phyloP scores from a whole-genome alignment of 2,113 vertebrate genomes.

The Pitta sordida region DNA sequence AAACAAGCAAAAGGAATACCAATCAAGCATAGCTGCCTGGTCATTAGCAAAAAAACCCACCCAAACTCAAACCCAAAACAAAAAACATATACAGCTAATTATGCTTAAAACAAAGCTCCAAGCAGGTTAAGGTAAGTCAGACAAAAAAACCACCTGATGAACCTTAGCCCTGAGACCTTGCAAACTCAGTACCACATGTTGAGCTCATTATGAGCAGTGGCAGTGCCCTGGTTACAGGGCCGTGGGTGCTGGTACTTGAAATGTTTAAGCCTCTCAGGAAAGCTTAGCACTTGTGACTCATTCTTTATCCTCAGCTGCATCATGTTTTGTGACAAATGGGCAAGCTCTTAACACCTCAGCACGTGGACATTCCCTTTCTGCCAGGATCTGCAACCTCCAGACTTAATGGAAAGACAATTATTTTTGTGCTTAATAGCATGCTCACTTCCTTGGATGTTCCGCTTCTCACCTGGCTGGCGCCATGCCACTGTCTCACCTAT shows the following conservation, averaged over 20 bases:
- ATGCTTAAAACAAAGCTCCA: neutral
- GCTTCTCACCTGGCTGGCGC: neutral
- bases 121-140: neutral
- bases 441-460: neutral
- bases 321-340: neutral
- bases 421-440: too few relatives aligned
- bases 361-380: accelerated
- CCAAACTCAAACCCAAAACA: too few relatives aligned
- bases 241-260: neutral
- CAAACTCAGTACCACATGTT: neutral
- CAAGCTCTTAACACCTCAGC: neutral
- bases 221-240: neutral
- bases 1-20: neutral
- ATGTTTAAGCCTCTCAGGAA: neutral
- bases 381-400: neutral
- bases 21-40: neutral
- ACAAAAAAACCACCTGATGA: neutral
- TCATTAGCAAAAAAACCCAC: neutral
- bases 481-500: neutral
- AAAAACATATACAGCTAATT: neutral
- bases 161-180: neutral
- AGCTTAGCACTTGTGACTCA: neutral
- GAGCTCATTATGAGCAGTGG: accelerated
- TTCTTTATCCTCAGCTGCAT: neutral
- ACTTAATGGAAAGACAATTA: neutral